phyloP scores from a whole-genome alignment of 2,113 vertebrate genomes.

The Osmerus eperlanus region DNA sequence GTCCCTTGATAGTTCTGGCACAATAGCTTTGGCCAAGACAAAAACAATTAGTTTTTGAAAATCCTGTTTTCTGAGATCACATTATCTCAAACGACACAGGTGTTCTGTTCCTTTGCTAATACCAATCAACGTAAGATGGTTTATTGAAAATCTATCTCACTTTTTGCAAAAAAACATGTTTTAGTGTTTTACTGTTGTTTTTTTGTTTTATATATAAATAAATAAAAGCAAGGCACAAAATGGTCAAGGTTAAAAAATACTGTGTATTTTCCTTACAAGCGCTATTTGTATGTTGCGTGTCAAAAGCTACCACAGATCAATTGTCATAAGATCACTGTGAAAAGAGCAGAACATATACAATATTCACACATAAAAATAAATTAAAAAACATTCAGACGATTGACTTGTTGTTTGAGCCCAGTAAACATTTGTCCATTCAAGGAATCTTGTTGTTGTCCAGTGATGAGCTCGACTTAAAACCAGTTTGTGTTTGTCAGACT shows the following conservation, averaged over 20 bases:
- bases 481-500: constrained; percentile 62
- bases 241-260: constrained; percentile 13
- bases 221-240: constrained; percentile 1
- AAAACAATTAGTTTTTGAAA: constrained; percentile 35
- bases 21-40: constrained; percentile 27
- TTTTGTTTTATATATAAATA: not conserved
- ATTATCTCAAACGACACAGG: constrained; percentile 1
- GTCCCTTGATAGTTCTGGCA: constrained; percentile 9
- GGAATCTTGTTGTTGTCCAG: constrained; percentile 42
- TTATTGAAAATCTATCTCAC: not conserved
- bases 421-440: constrained; percentile 51
- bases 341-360: no score
- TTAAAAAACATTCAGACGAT: constrained; percentile 3
- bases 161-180: not conserved
- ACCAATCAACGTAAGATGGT: constrained; percentile 4
- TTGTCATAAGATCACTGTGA: no score
- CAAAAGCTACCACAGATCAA: no score
- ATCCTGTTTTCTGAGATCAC: constrained; percentile 40
- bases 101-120: constrained; percentile 14
- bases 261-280: not conserved
- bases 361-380: no score
- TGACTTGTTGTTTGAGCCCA: constrained; percentile 12
- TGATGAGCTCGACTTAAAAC: constrained; percentile 59
- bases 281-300: no score
- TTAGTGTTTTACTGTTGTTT: not conserved